These are phyloP conservation scores for Notocelia uddmanniana DNA, from an alignment of 2,888 invertebrate genomes.

Conservation along the genomic window DNA sequence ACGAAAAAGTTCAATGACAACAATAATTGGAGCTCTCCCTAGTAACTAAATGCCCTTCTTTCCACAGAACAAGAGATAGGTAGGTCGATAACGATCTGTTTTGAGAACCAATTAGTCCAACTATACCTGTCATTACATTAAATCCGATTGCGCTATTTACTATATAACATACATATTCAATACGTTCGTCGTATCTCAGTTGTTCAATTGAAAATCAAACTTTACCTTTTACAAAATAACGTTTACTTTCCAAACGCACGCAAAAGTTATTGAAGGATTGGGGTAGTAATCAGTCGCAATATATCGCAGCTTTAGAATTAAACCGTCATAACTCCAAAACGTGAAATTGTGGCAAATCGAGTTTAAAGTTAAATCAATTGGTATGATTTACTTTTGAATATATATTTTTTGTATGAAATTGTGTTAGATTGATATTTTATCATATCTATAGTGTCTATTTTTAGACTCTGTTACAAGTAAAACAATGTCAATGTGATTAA, in stretches of 20 bases:
- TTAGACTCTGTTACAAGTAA: too few species aligned
- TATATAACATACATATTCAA: not conserved
- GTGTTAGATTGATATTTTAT: too few species aligned
- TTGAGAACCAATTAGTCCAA: constrained; percentile 15
- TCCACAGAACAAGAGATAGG: not conserved
- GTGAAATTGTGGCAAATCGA: too few species aligned
- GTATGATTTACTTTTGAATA: too few species aligned
- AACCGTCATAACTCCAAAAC: too few species aligned
- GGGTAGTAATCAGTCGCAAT: constrained; percentile 8
- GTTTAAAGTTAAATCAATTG: too few species aligned
- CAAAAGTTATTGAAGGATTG: constrained; percentile 2
- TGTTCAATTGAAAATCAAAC: not conserved
- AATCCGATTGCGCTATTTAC: constrained; percentile 17
- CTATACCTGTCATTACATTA: constrained; percentile 6
- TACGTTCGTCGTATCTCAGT: not conserved
- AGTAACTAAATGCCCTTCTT: not conserved
- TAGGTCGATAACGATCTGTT: constrained; percentile 19
- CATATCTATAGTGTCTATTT: too few species aligned
- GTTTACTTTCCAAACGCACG: not conserved
- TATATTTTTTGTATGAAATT: too few species aligned
- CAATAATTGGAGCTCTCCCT: too few species aligned
- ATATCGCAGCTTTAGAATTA: too few species aligned
- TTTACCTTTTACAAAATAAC: not conserved
- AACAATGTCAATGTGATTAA: too few species aligned
- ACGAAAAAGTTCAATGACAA: too few species aligned